These are phyloP conservation scores for Drosophila stalkeri DNA, from an alignment of 2,888 invertebrate genomes.

Conservation along the genomic window DNA sequence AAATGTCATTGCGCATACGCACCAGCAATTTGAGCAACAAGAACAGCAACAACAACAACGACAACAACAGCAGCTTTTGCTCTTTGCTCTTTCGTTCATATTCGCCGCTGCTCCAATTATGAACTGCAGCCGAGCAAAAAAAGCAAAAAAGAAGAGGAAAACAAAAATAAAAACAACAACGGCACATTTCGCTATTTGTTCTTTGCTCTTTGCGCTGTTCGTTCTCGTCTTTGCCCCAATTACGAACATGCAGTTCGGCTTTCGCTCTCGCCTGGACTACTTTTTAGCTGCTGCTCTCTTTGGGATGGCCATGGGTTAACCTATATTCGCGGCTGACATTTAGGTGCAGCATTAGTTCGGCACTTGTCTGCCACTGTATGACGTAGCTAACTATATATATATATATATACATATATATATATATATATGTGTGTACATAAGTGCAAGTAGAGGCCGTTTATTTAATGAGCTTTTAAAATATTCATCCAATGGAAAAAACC, in stretches of 20 bases:
- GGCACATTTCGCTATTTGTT: conserved; percentile 21
- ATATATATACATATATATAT: neutral
- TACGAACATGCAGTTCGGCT: conserved; percentile 27
- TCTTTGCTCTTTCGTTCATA: conserved; percentile 14
- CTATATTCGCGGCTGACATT: conserved; percentile 61
- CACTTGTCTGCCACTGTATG: conserved; percentile 45
- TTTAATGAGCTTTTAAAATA: conserved; percentile 24
- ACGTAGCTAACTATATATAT: conserved; percentile 17
- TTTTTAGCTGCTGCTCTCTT: conserved; percentile 29
- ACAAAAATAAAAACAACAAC: conserved; percentile 4
- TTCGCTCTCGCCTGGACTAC: conserved; percentile 27
- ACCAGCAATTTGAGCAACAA: conserved; percentile 26
- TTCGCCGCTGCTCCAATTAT: conserved; percentile 41
- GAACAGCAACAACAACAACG: neutral
- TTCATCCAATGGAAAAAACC: conserved; percentile 18
- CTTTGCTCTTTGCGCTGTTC: conserved; percentile 4
- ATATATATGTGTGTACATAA: neutral
- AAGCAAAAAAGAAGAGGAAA: neutral
- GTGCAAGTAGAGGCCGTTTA: conserved; percentile 18
- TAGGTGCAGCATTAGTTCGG: conserved; percentile 40
- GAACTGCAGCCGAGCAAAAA: neutral
- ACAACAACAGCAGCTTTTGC: conserved; percentile 8
- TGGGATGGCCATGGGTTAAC: conserved; percentile 49
- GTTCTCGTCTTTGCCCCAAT: conserved; percentile 42
- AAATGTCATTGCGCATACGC: conserved; percentile 72